Conservation (phyloP, 2,888 invertebrate species). For the Limnephilus marmoratus region DNA sequence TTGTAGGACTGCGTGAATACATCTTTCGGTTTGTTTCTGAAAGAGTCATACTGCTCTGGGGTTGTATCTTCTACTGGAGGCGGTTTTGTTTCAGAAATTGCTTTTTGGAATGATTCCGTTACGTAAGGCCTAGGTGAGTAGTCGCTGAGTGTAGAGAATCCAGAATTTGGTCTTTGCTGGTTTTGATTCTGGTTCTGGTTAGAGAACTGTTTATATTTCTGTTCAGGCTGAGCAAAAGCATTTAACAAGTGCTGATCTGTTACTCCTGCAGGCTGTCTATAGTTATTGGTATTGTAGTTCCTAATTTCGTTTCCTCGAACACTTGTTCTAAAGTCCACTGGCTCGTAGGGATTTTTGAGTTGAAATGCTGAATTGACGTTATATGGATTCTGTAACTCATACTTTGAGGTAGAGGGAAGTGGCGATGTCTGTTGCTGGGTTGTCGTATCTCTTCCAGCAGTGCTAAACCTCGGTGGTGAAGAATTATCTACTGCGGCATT, state of each 20-base stretch:
- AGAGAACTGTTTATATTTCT: slow-evolving; percentile 51
- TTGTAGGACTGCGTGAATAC: slow-evolving; percentile 64
- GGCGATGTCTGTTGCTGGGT: slow-evolving; percentile 68
- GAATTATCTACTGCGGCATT: slow-evolving; percentile 66
- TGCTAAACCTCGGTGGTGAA: slow-evolving; percentile 68
- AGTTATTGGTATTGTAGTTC: slow-evolving; percentile 56
- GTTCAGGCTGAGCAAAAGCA: slow-evolving; percentile 45
- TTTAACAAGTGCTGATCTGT: slow-evolving; percentile 38
- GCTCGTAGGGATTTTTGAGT: slow-evolving; percentile 73
- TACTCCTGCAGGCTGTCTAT: not conserved
- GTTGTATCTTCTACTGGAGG: slow-evolving; percentile 28
- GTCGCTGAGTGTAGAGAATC: slow-evolving; percentile 14
- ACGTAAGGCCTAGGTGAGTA: slow-evolving; percentile 50
- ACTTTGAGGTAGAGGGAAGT: slow-evolving; percentile 66
- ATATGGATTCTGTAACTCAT: slow-evolving; percentile 73
- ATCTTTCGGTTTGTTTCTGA: slow-evolving; percentile 45
- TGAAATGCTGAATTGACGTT: slow-evolving; percentile 76
- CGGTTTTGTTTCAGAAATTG: slow-evolving; percentile 30
- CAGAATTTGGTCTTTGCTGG: slow-evolving; percentile 44
- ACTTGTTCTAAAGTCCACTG: slow-evolving; percentile 54
- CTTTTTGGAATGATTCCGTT: slow-evolving; percentile 24
- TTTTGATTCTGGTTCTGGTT: not conserved
- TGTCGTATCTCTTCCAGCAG: slow-evolving; percentile 69
- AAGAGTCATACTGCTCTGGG: slow-evolving; percentile 32
- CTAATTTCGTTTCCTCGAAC: slow-evolving; percentile 60